Conservation (phyloP, 1,140 invertebrate species). For the Zaprionus inermis region DNA sequence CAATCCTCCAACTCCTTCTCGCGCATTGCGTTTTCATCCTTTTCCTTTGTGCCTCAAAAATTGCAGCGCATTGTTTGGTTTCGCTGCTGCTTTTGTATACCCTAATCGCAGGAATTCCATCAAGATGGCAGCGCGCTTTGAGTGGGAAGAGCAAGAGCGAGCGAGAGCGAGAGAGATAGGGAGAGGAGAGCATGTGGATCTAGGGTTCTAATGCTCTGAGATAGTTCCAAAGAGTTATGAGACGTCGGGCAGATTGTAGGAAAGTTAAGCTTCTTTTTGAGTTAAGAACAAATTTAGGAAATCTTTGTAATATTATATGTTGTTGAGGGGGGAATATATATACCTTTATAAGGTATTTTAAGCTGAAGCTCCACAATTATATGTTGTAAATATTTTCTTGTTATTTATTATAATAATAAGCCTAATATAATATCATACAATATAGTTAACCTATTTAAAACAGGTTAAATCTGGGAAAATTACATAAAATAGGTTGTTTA, state of each 20-base stretch:
- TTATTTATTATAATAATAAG: no score
- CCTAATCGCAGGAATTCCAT: slow-evolving; percentile 23
- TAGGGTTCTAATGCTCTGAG: not conserved
- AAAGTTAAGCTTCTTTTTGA: not conserved
- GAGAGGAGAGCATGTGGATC: not conserved
- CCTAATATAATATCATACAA: no score
- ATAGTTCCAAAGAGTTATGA: not conserved
- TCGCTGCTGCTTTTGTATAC: slow-evolving; percentile 48
- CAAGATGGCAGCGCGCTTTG: not conserved
- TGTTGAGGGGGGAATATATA: no score
- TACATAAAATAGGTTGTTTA: no score
- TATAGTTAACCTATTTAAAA: no score
- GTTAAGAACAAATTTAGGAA: not conserved
- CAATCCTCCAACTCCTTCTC: slow-evolving; percentile 30
- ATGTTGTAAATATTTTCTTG: no score
- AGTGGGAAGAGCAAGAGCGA: no score
- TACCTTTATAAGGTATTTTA: no score
- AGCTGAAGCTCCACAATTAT: no score
- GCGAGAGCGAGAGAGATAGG: no score
- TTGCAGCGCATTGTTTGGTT: slow-evolving; percentile 72
- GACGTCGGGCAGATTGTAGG: not conserved
- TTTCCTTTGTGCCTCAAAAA: slow-evolving; percentile 52
- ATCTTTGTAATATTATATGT: not conserved
- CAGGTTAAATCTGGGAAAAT: no score
- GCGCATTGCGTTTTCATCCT: slow-evolving; percentile 59